Base-by-base conservation (phyloP, 1,140 invertebrate genomes). In the Heliconius hewitsoni region DNA sequence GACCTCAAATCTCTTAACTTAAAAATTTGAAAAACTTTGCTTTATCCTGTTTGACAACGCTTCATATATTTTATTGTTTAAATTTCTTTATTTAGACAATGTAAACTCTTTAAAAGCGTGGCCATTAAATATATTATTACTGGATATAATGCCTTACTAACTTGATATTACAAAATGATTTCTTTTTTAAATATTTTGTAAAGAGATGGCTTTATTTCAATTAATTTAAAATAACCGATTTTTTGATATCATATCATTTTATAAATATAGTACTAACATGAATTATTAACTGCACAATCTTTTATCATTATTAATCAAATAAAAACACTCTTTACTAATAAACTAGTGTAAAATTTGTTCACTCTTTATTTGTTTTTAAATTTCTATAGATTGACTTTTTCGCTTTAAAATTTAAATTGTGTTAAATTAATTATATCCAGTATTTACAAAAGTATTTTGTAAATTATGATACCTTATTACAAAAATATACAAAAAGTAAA, bases 401-500 rank as follows among this genome's bases (percentile, higher is more conserved):
- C 23, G 19, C 52, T 57, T 57, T 23, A 57, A 57, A 57, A n/a
- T 57, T 19, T 42, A 42, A 42, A 46, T 46, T 46, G 3, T 46
- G 16, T 46, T 16, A 46, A 46, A 46, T 4, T 46, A 16, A 46
- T 46, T 60, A 8, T 60, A 8, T 66, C 27, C 23, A 30, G 23
- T 66, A 66, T 16, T 66, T 66, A 30, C 27, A 66, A 66, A 66
- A 27, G 8, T 66, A 18, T 30, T 16, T 30, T 30, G 60, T 66
- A 11, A 27, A 16, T 27, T 66, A 27, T 66, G 34, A 60, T 76
- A 71, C 74, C 60, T 30, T 27, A 76, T 76, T 76, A 76, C 74
- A 76, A 76, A 76, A 76, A 76, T 74, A 34, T 74, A 55, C 5
- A 70, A 66, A 30, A 23, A n/a, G 27, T 66, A 66, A 66, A 66